Percentiles rank a stretch among this genome's conserved stretches.
These are phyloP conservation scores for Asbolus verrucosus DNA, from an alignment of 1,140 invertebrate species.

Conservation along the genomic window DNA sequence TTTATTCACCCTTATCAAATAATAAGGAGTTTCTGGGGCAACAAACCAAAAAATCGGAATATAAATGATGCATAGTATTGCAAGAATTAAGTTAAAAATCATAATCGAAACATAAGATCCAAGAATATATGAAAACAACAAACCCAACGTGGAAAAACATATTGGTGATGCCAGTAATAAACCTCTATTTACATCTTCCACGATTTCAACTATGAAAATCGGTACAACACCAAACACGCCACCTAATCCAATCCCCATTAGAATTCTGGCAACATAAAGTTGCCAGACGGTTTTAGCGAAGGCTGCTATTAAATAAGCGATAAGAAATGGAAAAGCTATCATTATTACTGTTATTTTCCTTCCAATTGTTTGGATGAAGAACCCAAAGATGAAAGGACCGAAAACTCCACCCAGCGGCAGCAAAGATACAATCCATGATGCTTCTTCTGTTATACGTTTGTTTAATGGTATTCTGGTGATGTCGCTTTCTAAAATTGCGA, in stretches of 20 bases:
- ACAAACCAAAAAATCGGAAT: slow-evolving; percentile 66
- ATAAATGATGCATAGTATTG: slow-evolving; percentile 67
- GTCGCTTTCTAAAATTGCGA: slow-evolving; percentile 67
- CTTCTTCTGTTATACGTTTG: slow-evolving; percentile 65
- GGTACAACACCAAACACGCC: slow-evolving; percentile 74
- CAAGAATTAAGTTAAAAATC: slow-evolving; percentile 67
- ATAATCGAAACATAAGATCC: slow-evolving; percentile 57
- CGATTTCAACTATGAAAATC: slow-evolving; percentile 76
- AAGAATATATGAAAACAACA: slow-evolving; percentile 53
- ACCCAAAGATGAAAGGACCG: slow-evolving; percentile 64
- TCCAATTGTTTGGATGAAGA: slow-evolving; percentile 63
- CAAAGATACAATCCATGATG: slow-evolving; percentile 85
- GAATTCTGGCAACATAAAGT: slow-evolving; percentile 68
- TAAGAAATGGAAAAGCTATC: slow-evolving; percentile 69
- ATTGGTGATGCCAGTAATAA: slow-evolving; percentile 47
- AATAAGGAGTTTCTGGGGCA: slow-evolving; percentile 82
- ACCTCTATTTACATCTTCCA: slow-evolving; percentile 76
- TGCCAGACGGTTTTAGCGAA: slow-evolving; percentile 66
- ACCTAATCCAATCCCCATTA: slow-evolving; percentile 75
- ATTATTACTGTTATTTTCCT: slow-evolving; percentile 64
- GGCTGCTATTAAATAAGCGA: slow-evolving; percentile 75
- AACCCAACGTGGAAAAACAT: slow-evolving; percentile 53
- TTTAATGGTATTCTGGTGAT: slow-evolving; percentile 57
- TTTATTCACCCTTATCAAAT: slow-evolving; percentile 71
- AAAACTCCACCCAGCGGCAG: slow-evolving; percentile 82